Conservation (phyloP, 2,888 invertebrate species). For the Lepidocyrtinus sp. region DNA sequence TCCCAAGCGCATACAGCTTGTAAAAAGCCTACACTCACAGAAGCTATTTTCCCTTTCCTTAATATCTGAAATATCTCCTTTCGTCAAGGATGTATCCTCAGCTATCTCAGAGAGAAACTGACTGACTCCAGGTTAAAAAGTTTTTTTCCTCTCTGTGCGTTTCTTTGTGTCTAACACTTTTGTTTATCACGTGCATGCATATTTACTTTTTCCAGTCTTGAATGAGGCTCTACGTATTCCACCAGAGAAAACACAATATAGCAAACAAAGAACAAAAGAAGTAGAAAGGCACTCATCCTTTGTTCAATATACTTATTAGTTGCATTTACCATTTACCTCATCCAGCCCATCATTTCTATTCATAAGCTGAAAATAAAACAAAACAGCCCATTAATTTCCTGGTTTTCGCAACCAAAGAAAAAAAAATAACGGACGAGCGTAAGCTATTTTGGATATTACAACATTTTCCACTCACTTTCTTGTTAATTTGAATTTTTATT, state of each 20-base stretch:
- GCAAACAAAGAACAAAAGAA: background rate
- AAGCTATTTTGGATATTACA: background rate
- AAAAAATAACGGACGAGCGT: background rate
- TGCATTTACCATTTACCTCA: background rate
- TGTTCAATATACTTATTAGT: background rate
- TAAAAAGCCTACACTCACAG: constrained; percentile 27
- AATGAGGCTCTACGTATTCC: no score
- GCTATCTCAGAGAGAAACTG: background rate
- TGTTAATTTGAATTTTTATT: constrained; percentile 13
- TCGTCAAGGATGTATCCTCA: no score
- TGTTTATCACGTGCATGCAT: no score
- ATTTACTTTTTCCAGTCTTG: no score
- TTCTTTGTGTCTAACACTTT: no score
- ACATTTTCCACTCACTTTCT: constrained; percentile 3
- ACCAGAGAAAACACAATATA: no score
- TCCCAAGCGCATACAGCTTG: constrained; percentile 3
- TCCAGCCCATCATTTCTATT: constrained; percentile 17
- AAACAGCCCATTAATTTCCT: background rate
- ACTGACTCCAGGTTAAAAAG: no score
- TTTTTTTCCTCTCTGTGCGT: no score
- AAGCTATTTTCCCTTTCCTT: no score
- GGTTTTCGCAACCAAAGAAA: background rate
- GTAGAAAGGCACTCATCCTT: background rate
- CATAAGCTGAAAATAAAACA: constrained; percentile 14
- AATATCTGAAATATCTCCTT: no score